These are phyloP conservation scores for Vulpes lagopus DNA, from an alignment of 2,113 vertebrate genomes.

Conservation along the genomic window DNA sequence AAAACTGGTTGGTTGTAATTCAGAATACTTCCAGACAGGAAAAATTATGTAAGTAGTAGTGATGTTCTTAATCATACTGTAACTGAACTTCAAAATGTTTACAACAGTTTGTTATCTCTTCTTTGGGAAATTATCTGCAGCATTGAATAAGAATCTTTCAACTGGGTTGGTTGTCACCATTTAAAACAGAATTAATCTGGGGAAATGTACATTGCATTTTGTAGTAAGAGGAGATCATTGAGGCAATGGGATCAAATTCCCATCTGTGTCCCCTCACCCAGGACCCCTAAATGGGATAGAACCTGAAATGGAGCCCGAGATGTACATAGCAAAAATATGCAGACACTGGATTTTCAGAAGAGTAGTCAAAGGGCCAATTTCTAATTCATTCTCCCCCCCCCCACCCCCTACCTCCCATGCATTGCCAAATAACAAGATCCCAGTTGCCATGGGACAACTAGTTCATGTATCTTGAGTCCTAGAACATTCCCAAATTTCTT, in stretches of 20 bases:
- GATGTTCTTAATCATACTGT: neutral
- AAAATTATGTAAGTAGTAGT: neutral
- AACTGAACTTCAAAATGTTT: neutral
- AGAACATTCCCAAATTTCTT: neutral
- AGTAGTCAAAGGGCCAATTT: neutral
- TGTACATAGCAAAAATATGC: neutral
- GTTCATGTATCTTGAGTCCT: neutral
- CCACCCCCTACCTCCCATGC: neutral
- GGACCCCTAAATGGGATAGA: neutral
- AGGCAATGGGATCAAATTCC: neutral
- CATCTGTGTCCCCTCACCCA: neutral
- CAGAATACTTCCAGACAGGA: neutral
- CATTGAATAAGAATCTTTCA: neutral
- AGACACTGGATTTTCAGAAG: neutral
- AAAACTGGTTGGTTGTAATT: neutral
- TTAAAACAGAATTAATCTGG: neutral
- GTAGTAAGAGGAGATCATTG: neutral
- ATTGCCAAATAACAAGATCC: neutral
- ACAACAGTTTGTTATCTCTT: neutral
- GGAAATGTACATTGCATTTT: neutral
- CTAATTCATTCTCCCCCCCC: neutral
- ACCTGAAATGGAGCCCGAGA: neutral
- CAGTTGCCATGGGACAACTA: rapidly evolving
- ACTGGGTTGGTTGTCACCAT: neutral
- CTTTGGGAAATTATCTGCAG: neutral